phyloP scores from a whole-genome alignment of 1,140 invertebrate genomes.

The Colletes gigas region DNA sequence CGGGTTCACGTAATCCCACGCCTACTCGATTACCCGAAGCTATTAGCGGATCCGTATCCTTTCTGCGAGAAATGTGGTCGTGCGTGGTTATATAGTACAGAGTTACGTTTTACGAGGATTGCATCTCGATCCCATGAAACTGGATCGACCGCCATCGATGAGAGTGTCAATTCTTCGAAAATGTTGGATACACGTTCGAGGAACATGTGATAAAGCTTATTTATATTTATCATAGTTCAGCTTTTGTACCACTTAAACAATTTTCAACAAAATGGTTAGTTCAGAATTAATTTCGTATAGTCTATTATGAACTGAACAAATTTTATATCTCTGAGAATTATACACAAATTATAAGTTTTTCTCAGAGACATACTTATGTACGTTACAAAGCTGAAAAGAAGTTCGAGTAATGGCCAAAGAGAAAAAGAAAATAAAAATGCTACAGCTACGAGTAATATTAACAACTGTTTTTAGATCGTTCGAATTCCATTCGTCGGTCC shows the following conservation, averaged over 20 bases:
- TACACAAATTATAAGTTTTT: too few species aligned
- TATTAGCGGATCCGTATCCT: slow-evolving; percentile 8
- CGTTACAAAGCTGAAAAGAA: neutral
- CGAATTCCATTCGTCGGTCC: neutral
- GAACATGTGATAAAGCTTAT: neutral
- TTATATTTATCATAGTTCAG: too few species aligned
- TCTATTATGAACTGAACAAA: too few species aligned
- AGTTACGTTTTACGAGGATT: slow-evolving; percentile 45
- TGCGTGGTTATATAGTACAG: slow-evolving; percentile 6
- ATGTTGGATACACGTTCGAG: neutral
- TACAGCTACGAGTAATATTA: neutral
- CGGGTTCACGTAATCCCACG: slow-evolving; percentile 25
- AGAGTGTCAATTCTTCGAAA: neutral
- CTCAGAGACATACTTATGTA: too few species aligned
- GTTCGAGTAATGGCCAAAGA: neutral
- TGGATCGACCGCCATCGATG: slow-evolving; percentile 11
- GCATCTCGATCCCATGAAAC: slow-evolving; percentile 16
- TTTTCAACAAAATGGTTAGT: too few species aligned
- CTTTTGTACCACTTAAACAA: too few species aligned
- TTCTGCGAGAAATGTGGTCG: neutral
- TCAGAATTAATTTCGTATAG: too few species aligned
- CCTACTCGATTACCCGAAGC: slow-evolving; percentile 14
- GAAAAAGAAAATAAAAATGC: too few species aligned
- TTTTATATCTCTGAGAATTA: too few species aligned
- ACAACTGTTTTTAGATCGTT: neutral